Evolutionary conservation across 2,113 vertebrate genomes (phyloP), one percentile per base, ranked within the genome.

Genomic region (Menidia beryllina): DNA sequence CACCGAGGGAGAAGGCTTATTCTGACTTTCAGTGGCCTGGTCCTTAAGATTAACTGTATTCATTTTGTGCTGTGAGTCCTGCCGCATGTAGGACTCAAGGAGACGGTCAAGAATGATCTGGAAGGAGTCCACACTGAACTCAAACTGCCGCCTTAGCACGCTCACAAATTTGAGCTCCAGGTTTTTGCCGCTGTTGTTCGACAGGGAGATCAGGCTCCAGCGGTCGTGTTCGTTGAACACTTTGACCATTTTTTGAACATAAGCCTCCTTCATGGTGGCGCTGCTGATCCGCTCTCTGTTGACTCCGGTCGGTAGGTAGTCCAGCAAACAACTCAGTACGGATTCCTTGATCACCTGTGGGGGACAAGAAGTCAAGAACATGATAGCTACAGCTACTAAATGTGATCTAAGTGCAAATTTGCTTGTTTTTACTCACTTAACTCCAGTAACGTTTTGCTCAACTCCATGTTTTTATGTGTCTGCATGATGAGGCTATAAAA

Each of bases 171-270:
- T 98, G 13, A 99, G 89, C 79, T 98, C 98, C 45, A 99, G 94
- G 4, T 98, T 99, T 86, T 99, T 99, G 55, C 98, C 97, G 0
- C 94, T 96, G 87, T 99, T 98, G 88, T 99, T 98, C 39, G 95
- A 97, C 39, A 99, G 94, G 0, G 97, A 99, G 85, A 99, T 99
- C 85, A 99, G 96, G 74, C 97, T 98, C 98, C 98, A 99, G 52
- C 95, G 95, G 75, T 99, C 96, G 0, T 95, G 88, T 20, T 96
- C 93, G 0, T 91, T 95, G 82, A 95, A 98, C 34, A 99, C 94
- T 79, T 98, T 99, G 15, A 99, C 95, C 97, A 99, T 98, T 91
- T 98, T 99, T 92, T 98, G 96, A 24, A 99, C 97, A 0, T 99
- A 99, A 43, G 95, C 97, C 23, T 97, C 96, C 71, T 97, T 97